Percentiles rank a stretch among this genome's conserved stretches.
Conservation (phyloP, 2,888 invertebrate genomes). For the Marasmarcha lunaedactyla region DNA sequence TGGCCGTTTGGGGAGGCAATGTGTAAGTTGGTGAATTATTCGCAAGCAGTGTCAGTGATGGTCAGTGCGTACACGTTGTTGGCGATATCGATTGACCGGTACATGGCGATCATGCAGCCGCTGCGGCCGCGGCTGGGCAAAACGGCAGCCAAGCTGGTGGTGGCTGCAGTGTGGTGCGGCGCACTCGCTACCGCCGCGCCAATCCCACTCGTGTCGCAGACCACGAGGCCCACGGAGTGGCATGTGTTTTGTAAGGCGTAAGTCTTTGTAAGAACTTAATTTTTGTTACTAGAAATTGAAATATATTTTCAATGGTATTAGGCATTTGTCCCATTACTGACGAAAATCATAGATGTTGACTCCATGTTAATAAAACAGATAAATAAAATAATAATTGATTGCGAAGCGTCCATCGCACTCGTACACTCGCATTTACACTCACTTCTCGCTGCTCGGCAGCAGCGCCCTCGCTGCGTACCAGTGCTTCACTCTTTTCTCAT, state of each 20-base stretch:
- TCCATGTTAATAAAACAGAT: too few species aligned
- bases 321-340: too few species aligned
- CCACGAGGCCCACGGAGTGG: conserved; percentile 73
- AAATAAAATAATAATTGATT: too few species aligned
- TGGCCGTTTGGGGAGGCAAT: conserved; percentile 90
- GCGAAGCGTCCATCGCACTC: too few species aligned
- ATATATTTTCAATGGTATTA: too few species aligned
- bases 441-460: too few species aligned
- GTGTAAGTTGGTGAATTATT: conserved; percentile 87
- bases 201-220: conserved; percentile 79
- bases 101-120: conserved; percentile 91
- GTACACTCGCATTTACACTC: too few species aligned
- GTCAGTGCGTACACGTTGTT: conserved; percentile 92
- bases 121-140: conserved; percentile 84
- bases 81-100: conserved; percentile 91
- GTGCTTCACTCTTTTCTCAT: too few species aligned
- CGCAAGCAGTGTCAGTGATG: conserved; percentile 83
- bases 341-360: too few species aligned
- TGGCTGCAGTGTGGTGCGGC: conserved; percentile 79
- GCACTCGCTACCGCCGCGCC: conserved; percentile 86
- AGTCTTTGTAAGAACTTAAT: too few species aligned
- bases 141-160: conserved; percentile 74
- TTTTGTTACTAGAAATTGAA: too few species aligned
- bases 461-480: too few species aligned
- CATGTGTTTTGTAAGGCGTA: conserved; percentile 75